Evolutionary conservation across 1,140 invertebrate species (phyloP).

Genomic region (Macrobrachium rosenbergii): DNA sequence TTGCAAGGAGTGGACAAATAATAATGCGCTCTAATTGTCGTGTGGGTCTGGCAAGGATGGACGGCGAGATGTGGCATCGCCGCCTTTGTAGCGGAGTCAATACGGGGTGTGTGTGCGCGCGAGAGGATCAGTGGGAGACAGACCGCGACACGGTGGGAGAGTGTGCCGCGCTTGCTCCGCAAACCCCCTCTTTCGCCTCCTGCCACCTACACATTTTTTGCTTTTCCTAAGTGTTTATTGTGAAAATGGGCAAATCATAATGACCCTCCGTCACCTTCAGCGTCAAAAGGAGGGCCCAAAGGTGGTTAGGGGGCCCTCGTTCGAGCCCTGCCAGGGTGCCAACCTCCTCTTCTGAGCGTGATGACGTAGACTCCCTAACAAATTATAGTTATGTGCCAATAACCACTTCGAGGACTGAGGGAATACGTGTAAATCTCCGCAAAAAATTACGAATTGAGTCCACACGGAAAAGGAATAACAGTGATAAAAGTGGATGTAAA

Average conservation of each 20-base stretch:
- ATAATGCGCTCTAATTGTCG: conserved; percentile 7
- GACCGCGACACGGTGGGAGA: conserved; percentile 44
- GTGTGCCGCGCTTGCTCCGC: conserved; percentile 47
- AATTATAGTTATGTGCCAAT: conserved; percentile 53
- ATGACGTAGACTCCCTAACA: conserved; percentile 42
- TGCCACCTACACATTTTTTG: conserved; percentile 21
- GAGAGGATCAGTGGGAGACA: conserved; percentile 59
- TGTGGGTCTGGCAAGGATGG: conserved; percentile 13
- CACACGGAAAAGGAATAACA: no score
- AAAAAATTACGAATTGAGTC: no score
- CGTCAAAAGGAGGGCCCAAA: conserved; percentile 37
- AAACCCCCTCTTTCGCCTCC: conserved; percentile 16
- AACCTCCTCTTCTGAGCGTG: conserved; percentile 14
- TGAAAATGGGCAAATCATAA: conserved; percentile 57
- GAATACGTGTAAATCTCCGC: no score
- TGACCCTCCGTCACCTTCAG: conserved; percentile 30
- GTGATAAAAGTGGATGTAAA: no score
- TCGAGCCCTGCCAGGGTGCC: conserved; percentile 30
- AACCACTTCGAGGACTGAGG: conserved; percentile 40
- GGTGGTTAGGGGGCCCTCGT: conserved; percentile 29
- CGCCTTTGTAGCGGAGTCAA: conserved; percentile 56
- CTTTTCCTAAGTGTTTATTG: not conserved
- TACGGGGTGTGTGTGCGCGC: conserved; percentile 56
- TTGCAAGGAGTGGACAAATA: no score
- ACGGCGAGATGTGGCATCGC: conserved; percentile 35